phyloP scores from a whole-genome alignment of 2,888 invertebrate species.

The Lampropteryx suffumata region DNA sequence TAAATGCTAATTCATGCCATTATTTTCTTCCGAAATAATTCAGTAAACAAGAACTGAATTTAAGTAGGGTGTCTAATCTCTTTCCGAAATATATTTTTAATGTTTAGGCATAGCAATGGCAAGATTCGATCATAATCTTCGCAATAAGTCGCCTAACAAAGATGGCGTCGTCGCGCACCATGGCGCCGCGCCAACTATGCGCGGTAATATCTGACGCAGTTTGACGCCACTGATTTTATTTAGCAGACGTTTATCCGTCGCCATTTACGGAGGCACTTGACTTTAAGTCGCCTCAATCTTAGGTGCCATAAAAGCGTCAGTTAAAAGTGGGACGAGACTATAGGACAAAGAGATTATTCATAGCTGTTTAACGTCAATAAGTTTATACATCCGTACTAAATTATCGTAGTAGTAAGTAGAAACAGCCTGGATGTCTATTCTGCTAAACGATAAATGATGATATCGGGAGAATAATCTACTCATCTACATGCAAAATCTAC shows the following conservation, averaged over 20 bases:
- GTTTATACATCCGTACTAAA: too few relatives aligned
- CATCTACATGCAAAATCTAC: too few relatives aligned
- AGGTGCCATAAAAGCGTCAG: conserved; percentile 35
- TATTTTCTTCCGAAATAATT: too few relatives aligned
- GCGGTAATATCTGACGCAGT: conserved; percentile 67
- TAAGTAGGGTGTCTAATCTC: too few relatives aligned
- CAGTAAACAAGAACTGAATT: too few relatives aligned
- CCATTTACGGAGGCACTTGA: conserved; percentile 70
- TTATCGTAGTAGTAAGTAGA: too few relatives aligned
- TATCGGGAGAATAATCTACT: too few relatives aligned
- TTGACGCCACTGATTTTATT: conserved; percentile 60
- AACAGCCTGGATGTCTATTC: too few relatives aligned
- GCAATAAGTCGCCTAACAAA: conserved; percentile 34
- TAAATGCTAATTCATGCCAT: too few relatives aligned
- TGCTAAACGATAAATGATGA: too few relatives aligned
- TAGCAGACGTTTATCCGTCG: conserved; percentile 45
- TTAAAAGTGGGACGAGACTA: conserved; percentile 24
- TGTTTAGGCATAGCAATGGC: conserved; percentile 7
- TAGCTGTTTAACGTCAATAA: conserved; percentile 6
- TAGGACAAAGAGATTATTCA: conserved; percentile 32
- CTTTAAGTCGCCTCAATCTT: conserved; percentile 52
- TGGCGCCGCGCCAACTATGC: conserved; percentile 75
- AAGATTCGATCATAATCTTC: conserved; percentile 29
- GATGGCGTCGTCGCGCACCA: conserved; percentile 50
- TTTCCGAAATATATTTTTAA: too few relatives aligned